Conservation (phyloP, 2,113 vertebrate species). For the Trogon surrucura region DNA sequence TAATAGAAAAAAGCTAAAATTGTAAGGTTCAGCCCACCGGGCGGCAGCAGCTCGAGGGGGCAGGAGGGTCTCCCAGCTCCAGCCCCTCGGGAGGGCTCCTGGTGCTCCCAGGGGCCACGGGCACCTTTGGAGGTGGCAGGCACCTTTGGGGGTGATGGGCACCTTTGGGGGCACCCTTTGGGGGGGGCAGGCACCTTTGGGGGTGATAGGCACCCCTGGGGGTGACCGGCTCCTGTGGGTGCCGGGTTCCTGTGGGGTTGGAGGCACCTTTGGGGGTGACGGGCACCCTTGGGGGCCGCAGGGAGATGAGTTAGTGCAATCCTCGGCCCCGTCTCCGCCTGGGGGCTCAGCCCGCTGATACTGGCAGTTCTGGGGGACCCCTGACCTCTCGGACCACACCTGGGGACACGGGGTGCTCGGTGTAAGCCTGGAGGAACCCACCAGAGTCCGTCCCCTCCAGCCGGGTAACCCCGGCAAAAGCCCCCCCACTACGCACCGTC, state of each 20-base stretch:
- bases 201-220: not conserved
- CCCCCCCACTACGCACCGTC: not conserved
- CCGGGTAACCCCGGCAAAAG: not conserved
- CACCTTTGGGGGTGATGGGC: not conserved
- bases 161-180: not conserved
- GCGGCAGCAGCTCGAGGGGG: slow-evolving; percentile 56
- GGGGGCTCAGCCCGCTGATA: not conserved
- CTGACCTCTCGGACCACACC: accelerated
- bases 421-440: not conserved
- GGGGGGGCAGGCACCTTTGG: not conserved
- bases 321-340: not conserved
- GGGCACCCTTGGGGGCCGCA: not conserved
- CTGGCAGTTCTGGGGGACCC: not conserved
- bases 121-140: not conserved
- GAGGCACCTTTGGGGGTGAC: not conserved
- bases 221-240: not conserved
- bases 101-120: not conserved
- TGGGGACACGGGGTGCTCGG: accelerated
- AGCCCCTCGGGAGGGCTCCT: not conserved
- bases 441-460: accelerated
- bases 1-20: slow-evolving; percentile 71
- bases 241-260: not conserved
- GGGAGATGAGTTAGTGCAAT: not conserved
- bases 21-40: slow-evolving; percentile 45
- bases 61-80: slow-evolving; percentile 7